Evolutionary conservation across 2,888 invertebrate species (phyloP), one percentile per base, ranked within the genome.

Genomic region (Smittia sp.): DNA sequence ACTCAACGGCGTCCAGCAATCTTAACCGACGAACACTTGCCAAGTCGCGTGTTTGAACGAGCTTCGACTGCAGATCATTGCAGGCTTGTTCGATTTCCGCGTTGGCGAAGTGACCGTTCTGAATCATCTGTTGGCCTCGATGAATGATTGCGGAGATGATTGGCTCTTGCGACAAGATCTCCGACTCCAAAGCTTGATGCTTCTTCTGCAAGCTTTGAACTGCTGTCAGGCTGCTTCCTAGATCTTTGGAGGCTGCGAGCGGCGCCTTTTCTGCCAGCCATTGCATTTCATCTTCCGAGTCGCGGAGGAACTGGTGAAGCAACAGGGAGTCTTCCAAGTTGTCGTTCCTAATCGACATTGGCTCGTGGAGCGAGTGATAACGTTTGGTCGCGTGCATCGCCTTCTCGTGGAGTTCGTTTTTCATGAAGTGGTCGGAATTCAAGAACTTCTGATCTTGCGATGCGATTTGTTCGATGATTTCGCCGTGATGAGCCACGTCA

Each of bases 121-220:
- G 86, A 1, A 92, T 85, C 87, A 97, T 91, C 76, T 90, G 88
- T 4, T 88, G 85, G 0, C 94, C 94, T 75, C 94, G 87, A 13
- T 86, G 86, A 0, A 89, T 83, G 0, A 97, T 84, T 0, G 89
- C 87, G 4, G 88, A 86, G 3, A 96, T 89, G 0, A 93, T 87
- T 0, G 95, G 92, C 80, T 97, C 96, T 78, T 87, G 90, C 0
- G 95, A 91, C 9, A 91, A 85, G 7, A 96, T 85, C 80, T 98
- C 97, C 0, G 94, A 91, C 80, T 98, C 97, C 39, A 98, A 80
- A 0, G 91, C 90, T 79, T 93, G 91, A 79, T 98, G 97, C 81
- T 97, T 97, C 85, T 98, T 98, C 79, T 94, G 92, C 62, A 96
- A 84, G 74, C 91, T 90, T 79, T 96, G 95, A 0, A 96, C 95